Evolutionary conservation across 2,888 invertebrate species (phyloP).

Genomic region (Bimastos eiseni): DNA sequence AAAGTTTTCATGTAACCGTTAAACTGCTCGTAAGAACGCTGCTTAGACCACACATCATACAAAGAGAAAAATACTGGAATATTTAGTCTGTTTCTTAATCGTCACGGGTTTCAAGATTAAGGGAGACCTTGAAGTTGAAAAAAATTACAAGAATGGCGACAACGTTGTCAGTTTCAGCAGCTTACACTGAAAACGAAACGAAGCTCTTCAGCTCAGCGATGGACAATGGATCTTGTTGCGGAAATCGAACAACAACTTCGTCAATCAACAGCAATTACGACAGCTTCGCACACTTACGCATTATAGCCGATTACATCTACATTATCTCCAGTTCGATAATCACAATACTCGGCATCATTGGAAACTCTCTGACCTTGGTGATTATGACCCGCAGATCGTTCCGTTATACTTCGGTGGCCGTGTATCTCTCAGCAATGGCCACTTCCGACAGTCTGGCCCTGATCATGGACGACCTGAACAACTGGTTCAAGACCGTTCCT

Average conservation of each 20-base stretch:
- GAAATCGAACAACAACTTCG: neutral
- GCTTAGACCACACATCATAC: too few relatives aligned
- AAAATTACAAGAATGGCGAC: neutral
- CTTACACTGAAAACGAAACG: neutral
- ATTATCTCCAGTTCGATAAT: conserved; percentile 30
- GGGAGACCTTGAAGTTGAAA: neutral
- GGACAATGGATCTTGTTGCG: neutral
- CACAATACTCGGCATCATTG: conserved; percentile 29
- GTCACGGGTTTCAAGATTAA: neutral
- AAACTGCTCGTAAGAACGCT: neutral
- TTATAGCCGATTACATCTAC: neutral
- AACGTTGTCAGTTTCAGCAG: neutral
- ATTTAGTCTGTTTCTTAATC: neutral
- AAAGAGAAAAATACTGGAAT: too few relatives aligned
- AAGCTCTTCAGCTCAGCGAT: neutral
- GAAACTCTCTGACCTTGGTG: conserved; percentile 32
- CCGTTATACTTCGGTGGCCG: conserved; percentile 26
- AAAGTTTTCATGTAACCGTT: neutral
- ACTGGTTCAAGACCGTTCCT: conserved; percentile 25
- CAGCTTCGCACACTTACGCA: neutral
- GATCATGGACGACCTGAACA: conserved; percentile 30
- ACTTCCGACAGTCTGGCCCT: conserved; percentile 30
- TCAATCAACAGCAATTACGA: neutral
- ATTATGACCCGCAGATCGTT: conserved; percentile 28
- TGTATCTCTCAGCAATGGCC: conserved; percentile 34